Base-by-base conservation (phyloP, 2,888 invertebrate species). In the Ophion ellenae region DNA sequence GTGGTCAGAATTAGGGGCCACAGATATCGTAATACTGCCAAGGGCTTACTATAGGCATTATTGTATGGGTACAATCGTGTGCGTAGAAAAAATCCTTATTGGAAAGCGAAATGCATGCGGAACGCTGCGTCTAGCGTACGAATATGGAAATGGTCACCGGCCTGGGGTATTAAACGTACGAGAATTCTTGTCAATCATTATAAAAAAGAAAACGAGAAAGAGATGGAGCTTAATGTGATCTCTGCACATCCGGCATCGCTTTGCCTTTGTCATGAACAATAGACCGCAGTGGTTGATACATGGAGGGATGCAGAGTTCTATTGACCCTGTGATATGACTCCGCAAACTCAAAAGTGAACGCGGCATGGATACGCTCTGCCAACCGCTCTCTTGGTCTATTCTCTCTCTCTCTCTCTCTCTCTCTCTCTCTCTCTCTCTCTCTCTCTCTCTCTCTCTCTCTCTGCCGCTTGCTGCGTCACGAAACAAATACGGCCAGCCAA, bases 401-500 rank as follows among this genome's bases (percentile, higher is more conserved):
- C 78, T 36, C 67, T 59, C 66, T 20, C 32, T 32, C 32, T 32
- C 32, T 32, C 32, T 32, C 32, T 32, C 32, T 32, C 32, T 32
- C 32, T 32, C 32, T 32, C 32, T 32, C 32, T 32, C 32, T 32
- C 32, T 32, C 32, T 32, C 32, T 32, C 32, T 32, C 32, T 32
- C 32, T 32, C 32, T 4, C 32, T 32, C 32, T 32, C 32, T 4
- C 32, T 32, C 32, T 32, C 32, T 32, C 32, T 32, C 32, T 32
- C 32, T 24, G n/a, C 87, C 85, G 53, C 83, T 89, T 93, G 94
- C 94, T 94, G 92, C 92, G 94, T 94, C 94, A 94, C 91, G 93
- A 92, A 93, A 93, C 93, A 92, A 93, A 93, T 93, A 93, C 91
- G 88, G 90, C 90, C 90, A 89, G 89, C 91, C 92, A 91, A 92